Conservation (phyloP, 2,797 vertebrate genomes). For the Rhynchotus rufescens region DNA sequence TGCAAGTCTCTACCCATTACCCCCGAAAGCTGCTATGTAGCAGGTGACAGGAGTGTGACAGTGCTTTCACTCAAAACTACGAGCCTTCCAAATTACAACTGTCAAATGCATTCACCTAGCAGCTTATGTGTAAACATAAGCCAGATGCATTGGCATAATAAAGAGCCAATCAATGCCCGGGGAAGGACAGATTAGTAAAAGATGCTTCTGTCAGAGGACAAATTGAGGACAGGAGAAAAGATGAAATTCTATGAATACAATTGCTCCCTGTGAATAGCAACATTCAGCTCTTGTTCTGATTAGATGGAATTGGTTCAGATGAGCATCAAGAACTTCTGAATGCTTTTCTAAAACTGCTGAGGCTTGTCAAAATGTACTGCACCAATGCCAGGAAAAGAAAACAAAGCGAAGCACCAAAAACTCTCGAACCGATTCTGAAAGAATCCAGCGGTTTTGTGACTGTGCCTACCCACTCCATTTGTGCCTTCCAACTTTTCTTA, state of each 20-base stretch:
- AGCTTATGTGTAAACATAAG: conserved; percentile 40
- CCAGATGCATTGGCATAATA: conserved; percentile 55
- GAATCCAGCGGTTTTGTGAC: conserved; percentile 22
- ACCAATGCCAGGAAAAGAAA: conserved; percentile 47
- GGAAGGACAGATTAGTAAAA: conserved; percentile 60
- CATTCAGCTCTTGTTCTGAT: conserved; percentile 61
- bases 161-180: conserved; percentile 17
- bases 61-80: background rate
- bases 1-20: background rate
- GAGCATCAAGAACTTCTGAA: conserved; percentile 67
- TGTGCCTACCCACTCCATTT: conserved; percentile 54
- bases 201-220: conserved; percentile 66
- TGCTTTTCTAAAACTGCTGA: conserved; percentile 71
- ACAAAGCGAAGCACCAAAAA: conserved; percentile 62
- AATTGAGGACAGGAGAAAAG: conserved; percentile 67
- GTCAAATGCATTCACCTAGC: conserved; percentile 17
- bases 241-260: conserved; percentile 71
- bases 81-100: background rate
- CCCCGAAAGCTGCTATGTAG: background rate
- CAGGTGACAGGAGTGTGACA: conserved; percentile 3
- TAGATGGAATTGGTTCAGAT: conserved; percentile 74
- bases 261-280: conserved; percentile 66
- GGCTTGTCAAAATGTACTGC: conserved; percentile 44
- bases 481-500: conserved; percentile 56
- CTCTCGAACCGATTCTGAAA: conserved; percentile 33